Evolutionary conservation across 2,888 invertebrate species (phyloP), one percentile per base, ranked within the genome.

Genomic region (Tiliacea citrago): DNA sequence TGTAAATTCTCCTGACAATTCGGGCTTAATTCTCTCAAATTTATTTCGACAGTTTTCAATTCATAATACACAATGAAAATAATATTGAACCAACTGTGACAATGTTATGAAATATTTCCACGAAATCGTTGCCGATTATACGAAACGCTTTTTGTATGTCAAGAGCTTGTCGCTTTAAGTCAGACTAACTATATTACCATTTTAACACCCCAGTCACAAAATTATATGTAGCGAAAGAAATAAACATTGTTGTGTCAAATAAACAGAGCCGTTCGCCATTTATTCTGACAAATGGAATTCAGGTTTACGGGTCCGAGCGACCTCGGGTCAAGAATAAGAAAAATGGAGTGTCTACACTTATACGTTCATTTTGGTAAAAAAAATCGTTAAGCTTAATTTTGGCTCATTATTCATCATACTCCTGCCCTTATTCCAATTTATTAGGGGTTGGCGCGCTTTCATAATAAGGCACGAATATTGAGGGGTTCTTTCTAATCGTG

Each of bases 151-250:
- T 81, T 66, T 39, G 49, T 55, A 74, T 74, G 67, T 81, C 45
- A 67, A 81, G 61, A 51, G 45, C 51, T 57, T 67, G 61, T 74
- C 66, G 55, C 24, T 62, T 73, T 24, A n/a, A 57, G 55, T 78
- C 60, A 18, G 55, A 10, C 55, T 42, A 53, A 68, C 63, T 79
- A 65, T 81, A 68, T 81, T 68, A 75, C 53, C 42, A 29, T 75
- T 66, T 81, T 60, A 79, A 55, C 76, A 81, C 45, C 13, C 65
- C 29, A 74, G 65, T 77, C 47, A 78, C 82, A 66, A 24, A 63
- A 51, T 60, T 68, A 47, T 62, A 66, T 67, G 45, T 57, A 76
- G 13, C 42, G n/a, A 51, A 65, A 68, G 45, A 68, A 81, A 77
- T 70, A 76, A 61, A 82, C 66, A 82, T 58, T 77, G 21, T 58